Evolutionary conservation across 2,113 vertebrate genomes (phyloP), one percentile per base, ranked within the genome.

Genomic region (Theristicus caerulescens): DNA sequence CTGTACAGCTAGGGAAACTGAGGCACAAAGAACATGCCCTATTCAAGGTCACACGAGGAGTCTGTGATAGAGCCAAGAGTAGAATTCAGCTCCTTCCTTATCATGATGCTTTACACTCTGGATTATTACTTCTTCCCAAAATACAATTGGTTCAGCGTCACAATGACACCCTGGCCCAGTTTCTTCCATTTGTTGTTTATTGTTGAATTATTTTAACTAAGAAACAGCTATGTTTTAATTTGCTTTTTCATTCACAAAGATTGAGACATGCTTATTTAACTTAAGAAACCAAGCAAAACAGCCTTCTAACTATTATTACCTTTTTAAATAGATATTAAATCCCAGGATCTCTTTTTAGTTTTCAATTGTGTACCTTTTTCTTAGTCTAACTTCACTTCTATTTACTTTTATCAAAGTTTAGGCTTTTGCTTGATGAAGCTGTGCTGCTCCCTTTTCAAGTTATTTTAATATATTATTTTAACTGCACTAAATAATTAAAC

Each of bases 391-490:
- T 95, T 91, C 65, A 95, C 34, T 86, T 95, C 84, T 86, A 15
- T 92, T 93, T 95, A 69, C 80, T 92, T 71, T 34, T 54, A 74
- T 86, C 7, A 54, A 83, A 81, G 14, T 89, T 85, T 66, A 88
- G 69, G 22, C 21, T 91, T 76, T 94, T 82, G 36, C 34, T 93
- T 85, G 74, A 88, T 34, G 64, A 97, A 97, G 70, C 52, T 86
- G 19, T 78, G 40, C 29, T 76, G 87, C 62, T 82, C 46, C 69
- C n/a, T 58, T 97, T 96, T 94, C 82, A 95, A 91, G 71, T 94
- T 65, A 88, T 90, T 97, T 90, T 91, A 93, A 96, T 91, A 72
- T 94, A 96, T 92, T 94, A 88, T 85, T 96, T 97, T 97, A 97
- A 96, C 96, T 97, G 79, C 74, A 81, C 80, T 82, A 97, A 97